Conservation (phyloP, 2,888 invertebrate species). For the Villa cingulata region DNA sequence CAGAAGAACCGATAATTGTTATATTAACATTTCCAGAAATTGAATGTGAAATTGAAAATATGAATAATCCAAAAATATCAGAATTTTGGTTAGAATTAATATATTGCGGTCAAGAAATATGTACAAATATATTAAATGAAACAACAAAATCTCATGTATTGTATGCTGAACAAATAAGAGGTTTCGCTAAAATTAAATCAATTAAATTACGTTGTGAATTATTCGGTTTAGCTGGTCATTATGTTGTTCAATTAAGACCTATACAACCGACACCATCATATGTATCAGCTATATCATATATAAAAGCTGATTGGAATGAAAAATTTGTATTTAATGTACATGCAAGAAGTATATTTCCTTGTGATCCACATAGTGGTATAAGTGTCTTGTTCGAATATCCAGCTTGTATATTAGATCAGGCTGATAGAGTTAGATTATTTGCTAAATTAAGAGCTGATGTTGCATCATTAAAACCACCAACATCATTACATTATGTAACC, state of each 20-base stretch:
- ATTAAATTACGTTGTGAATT: constrained; percentile 61
- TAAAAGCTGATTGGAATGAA: constrained; percentile 63
- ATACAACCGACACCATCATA: constrained; percentile 47
- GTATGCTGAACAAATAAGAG: constrained; percentile 64
- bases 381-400: constrained; percentile 75
- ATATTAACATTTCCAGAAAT: constrained; percentile 62
- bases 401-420: constrained; percentile 60
- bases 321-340: constrained; percentile 76
- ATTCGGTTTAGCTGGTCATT: constrained; percentile 72
- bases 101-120: constrained; percentile 66
- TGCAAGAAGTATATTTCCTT: constrained; percentile 70
- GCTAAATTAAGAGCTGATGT: constrained; percentile 59
- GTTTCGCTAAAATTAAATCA: constrained; percentile 53
- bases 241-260: constrained; percentile 58
- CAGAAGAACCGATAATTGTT: constrained; percentile 57
- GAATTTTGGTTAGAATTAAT: constrained; percentile 67
- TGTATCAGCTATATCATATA: constrained; percentile 37
- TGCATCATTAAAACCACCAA: constrained; percentile 51
- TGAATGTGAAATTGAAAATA: constrained; percentile 41
- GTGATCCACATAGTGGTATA: constrained; percentile 58
- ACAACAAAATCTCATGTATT: constrained; percentile 46
- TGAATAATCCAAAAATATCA: constrained; percentile 37
- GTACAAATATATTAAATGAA: constrained; percentile 43
- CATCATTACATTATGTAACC: constrained; percentile 46
- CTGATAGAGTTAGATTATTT: constrained; percentile 67